Conservation (phyloP, 2,797 vertebrate genomes). For the Sphenopsis melanotis region DNA sequence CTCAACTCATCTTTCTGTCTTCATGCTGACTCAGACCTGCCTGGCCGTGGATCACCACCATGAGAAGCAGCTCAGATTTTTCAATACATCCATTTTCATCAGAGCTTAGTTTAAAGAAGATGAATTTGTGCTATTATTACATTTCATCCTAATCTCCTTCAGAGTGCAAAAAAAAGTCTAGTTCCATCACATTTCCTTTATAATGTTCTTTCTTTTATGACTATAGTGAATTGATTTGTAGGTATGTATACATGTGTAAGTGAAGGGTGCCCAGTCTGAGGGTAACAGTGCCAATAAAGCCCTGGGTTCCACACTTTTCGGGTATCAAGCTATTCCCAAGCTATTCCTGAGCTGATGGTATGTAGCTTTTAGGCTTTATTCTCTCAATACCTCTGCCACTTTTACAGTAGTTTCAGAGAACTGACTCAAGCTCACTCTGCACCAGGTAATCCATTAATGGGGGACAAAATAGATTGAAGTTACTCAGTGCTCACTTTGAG, state of each 20-base stretch:
- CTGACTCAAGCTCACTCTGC: neutral
- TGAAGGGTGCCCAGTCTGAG: neutral
- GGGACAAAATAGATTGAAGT: conserved; percentile 4
- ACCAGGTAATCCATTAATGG: conserved; percentile 29
- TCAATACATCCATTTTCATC: neutral
- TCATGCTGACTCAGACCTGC: neutral
- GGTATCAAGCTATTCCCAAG: neutral
- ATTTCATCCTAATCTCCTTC: neutral
- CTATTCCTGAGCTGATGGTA: neutral
- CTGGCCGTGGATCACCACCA: neutral
- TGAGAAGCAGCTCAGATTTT: neutral
- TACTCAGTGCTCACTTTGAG: neutral
- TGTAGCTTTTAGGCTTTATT: neutral
- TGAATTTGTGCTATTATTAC: neutral
- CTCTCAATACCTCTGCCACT: neutral
- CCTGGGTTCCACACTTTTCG: neutral
- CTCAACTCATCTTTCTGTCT: neutral
- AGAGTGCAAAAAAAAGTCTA: neutral
- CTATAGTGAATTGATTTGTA: neutral
- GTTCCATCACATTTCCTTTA: neutral
- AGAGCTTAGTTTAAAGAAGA: neutral
- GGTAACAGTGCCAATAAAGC: neutral
- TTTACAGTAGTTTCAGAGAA: neutral
- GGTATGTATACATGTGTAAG: neutral
- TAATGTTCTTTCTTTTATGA: neutral